phyloP scores from a whole-genome alignment of 2,113 vertebrate species.

The Caretta caretta region DNA sequence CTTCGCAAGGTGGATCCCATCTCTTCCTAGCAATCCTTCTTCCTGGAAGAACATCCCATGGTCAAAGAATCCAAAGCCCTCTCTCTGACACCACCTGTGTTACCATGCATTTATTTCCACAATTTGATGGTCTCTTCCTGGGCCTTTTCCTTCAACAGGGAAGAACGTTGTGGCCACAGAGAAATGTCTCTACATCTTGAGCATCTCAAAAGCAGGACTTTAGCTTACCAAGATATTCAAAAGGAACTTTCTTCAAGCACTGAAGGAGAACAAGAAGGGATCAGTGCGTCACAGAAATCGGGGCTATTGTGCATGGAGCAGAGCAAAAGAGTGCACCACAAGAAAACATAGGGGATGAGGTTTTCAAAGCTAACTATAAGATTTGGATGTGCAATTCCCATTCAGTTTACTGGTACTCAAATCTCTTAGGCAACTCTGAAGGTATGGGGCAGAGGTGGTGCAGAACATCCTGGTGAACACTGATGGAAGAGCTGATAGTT shows the following conservation, averaged over 20 bases:
- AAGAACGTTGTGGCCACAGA: neutral
- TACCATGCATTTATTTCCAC: too few species aligned
- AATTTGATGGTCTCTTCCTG: too few species aligned
- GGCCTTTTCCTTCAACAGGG: too few species aligned
- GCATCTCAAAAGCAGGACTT: neutral
- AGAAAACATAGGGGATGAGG: neutral
- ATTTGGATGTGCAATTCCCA: neutral
- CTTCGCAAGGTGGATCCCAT: too few species aligned
- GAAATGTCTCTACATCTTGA: neutral
- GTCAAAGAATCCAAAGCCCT: too few species aligned
- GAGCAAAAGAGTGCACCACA: neutral
- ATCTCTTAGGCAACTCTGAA: neutral
- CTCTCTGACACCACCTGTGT: too few species aligned
- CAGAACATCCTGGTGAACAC: neutral
- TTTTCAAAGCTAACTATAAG: neutral
- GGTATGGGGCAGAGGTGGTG: neutral
- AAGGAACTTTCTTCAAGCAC: neutral
- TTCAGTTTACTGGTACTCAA: neutral
- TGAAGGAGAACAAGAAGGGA: neutral
- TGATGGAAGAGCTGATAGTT: neutral
- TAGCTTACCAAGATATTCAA: too few species aligned
- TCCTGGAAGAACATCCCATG: too few species aligned
- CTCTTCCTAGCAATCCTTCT: too few species aligned
- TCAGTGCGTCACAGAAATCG: neutral
- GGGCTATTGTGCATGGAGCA: neutral